Base-by-base conservation (phyloP, 2,888 invertebrate genomes). In the Metopia argyrocephala region DNA sequence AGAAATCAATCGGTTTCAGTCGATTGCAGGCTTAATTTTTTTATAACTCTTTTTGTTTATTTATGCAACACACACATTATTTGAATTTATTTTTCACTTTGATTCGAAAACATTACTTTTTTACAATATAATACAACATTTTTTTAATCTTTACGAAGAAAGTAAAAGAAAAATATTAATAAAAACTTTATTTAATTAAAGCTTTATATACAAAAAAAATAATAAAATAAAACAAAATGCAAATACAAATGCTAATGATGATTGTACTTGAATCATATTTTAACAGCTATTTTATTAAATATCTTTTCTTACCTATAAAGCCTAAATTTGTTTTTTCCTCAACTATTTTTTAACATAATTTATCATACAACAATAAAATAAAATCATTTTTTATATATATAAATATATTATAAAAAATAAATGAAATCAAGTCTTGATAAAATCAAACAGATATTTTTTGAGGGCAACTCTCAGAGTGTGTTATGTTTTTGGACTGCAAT, bases 231-330 rank as follows among this genome's bases (percentile, higher is more conserved):
- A 61, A 54, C 18, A 50, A 61, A 27, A 61, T 45, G 31, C 20
- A 18, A 50, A 71, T 78, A 71, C 71, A 78, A 71, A 76, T 78
- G 81, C 78, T 78, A 81, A 66, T 76, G 71, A 76, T 76, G 76
- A 83, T 82, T 73, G 81, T 70, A 76, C 79, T 84, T 83, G 76
- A 85, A 85, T 83, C 86, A 84, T 82, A 82, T 83, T 48, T 68
- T n/a, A 54, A 20, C 62, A 71, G 68, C 73, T 71, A 71, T 66
- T 78, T 66, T 69, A 56, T 79, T 75, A 66, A 65, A 81, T 66
- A 78, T 75, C 78, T 70, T 78, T 80, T 56, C 69, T 70, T 76
- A 76, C 76, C n/a, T n/a, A n/a, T 79, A 79, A 82, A 82, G 82
- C 82, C 82, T 82, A 82, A 65, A 78, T 71, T 71, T 80, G 74